Conservation (phyloP, 2,797 vertebrate species). For the Bovichtus variegatus region DNA sequence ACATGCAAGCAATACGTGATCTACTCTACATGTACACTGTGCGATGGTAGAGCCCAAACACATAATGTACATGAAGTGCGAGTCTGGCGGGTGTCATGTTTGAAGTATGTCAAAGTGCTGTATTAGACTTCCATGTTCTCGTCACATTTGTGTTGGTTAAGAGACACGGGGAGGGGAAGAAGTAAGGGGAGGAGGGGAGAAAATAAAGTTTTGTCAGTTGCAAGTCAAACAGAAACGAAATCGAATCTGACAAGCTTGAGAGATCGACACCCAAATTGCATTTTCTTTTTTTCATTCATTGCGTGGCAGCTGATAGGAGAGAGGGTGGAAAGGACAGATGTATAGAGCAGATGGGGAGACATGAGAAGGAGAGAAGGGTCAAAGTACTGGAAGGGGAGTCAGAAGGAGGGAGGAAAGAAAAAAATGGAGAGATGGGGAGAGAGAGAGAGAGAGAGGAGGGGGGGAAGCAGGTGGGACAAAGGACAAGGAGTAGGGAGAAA, state of each 20-base stretch:
- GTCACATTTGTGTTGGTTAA: neutral
- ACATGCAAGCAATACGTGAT: too few relatives aligned
- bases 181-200: neutral
- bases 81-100: neutral
- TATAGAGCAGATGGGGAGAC: neutral
- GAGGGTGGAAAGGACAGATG: too few relatives aligned
- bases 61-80: too few relatives aligned
- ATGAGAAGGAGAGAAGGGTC: neutral
- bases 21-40: too few relatives aligned
- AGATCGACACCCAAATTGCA: constrained; percentile 10
- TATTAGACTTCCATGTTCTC: neutral
- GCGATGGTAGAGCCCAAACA: too few relatives aligned
- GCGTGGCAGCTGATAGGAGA: neutral
- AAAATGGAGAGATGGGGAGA: too few relatives aligned
- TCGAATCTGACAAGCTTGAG: constrained; percentile 23
- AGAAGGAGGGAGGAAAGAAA: neutral
- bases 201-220: constrained; percentile 1
- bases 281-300: constrained; percentile 24
- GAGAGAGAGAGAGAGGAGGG: neutral
- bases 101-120: neutral
- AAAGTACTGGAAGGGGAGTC: neutral
- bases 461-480: neutral
- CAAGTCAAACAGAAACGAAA: constrained; percentile 23
- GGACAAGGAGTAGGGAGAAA: constrained; percentile 5
- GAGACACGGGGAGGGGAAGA: neutral